Conservation (phyloP, 1,140 invertebrate species). For the Penaeus vannamei region DNA sequence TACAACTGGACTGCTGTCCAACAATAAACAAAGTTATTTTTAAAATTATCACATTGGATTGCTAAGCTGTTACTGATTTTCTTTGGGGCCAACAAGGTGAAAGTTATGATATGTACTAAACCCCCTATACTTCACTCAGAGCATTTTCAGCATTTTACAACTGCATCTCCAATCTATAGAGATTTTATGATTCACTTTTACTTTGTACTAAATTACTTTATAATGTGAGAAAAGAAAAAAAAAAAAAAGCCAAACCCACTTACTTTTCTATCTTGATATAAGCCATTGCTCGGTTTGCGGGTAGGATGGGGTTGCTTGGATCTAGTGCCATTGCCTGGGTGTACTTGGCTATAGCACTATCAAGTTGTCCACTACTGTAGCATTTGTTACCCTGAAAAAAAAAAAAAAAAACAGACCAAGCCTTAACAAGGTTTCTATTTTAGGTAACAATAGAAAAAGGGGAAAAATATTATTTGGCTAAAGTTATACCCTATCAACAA, state of each 20-base stretch:
- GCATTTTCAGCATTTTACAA: no score
- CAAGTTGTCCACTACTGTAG: conserved; percentile 84
- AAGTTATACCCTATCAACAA: no score
- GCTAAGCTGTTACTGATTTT: no score
- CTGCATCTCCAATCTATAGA: neutral
- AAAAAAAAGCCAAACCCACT: neutral
- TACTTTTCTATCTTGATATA: conserved; percentile 78
- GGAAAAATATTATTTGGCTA: no score
- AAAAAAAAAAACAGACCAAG: neutral
- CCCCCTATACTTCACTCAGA: no score
- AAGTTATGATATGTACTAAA: no score
- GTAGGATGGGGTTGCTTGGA: conserved; percentile 85
- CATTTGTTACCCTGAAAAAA: conserved; percentile 82
- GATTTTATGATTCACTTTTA: no score
- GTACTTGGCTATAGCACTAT: conserved; percentile 85
- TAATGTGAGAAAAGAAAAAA: neutral
- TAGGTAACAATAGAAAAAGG: neutral
- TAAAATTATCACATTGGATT: no score
- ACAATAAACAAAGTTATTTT: no score
- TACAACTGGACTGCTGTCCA: no score
- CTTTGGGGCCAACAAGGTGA: no score
- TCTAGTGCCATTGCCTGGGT: conserved; percentile 83
- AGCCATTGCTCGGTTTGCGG: conserved; percentile 90
- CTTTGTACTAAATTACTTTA: neutral
- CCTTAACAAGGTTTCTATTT: no score